Evolutionary conservation across 2,888 invertebrate species (phyloP).

Genomic region (Amiota communis): DNA sequence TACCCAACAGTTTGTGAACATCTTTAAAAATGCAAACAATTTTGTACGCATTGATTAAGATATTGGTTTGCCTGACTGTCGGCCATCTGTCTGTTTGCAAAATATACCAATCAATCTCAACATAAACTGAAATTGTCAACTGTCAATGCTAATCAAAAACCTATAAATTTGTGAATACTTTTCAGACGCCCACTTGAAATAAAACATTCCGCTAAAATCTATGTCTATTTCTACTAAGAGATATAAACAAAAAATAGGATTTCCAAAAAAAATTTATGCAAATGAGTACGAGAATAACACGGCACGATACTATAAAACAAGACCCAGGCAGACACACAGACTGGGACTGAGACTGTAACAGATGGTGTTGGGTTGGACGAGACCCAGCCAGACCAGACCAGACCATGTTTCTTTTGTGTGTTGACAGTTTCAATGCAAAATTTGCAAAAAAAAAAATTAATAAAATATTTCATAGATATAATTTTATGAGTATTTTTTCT

Average conservation of each 20-base stretch:
- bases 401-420: too few relatives aligned
- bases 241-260: slow-evolving; percentile 11
- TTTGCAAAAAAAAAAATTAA: background rate
- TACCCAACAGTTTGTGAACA: too few relatives aligned
- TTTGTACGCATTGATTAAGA: background rate
- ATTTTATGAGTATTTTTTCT: too few relatives aligned
- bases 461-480: too few relatives aligned
- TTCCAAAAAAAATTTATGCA: slow-evolving; percentile 19
- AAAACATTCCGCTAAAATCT: background rate
- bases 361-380: slow-evolving; percentile 4
- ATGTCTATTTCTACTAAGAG: background rate
- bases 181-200: slow-evolving; percentile 26
- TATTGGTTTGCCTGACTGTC: too few relatives aligned
- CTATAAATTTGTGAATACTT: slow-evolving; percentile 21
- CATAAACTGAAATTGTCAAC: slow-evolving; percentile 19
- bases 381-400: background rate
- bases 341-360: background rate
- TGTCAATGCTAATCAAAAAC: slow-evolving; percentile 28
- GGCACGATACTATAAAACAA: too few relatives aligned
- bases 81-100: too few relatives aligned
- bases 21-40: too few relatives aligned
- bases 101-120: slow-evolving; percentile 19
- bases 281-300: slow-evolving; percentile 3
- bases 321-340: background rate
- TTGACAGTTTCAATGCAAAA: too few relatives aligned